phyloP scores from a whole-genome alignment of 2,113 vertebrate species.

The Alexandromys fortis region DNA sequence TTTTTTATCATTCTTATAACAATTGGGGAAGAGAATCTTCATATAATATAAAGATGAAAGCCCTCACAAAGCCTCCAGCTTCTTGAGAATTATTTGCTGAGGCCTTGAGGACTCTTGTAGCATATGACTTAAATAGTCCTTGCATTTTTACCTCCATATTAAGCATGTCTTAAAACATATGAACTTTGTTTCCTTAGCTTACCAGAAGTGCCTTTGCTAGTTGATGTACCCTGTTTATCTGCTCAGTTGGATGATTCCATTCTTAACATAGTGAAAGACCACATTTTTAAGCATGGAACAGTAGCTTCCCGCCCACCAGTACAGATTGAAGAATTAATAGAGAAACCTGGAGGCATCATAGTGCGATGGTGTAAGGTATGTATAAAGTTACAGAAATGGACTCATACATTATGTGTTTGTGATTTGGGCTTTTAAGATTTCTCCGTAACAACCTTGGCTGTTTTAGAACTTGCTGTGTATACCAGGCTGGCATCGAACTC shows the following conservation, averaged over 20 bases:
- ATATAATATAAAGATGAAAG: background rate
- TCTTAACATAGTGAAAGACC: slow-evolving; percentile 90
- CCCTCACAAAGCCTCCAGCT: background rate
- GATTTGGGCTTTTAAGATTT: background rate
- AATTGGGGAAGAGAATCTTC: slow-evolving; percentile 38
- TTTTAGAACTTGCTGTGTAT: no score
- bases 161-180: slow-evolving; percentile 11
- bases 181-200: slow-evolving; percentile 87
- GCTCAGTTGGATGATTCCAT: slow-evolving; percentile 97
- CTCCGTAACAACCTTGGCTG: no score
- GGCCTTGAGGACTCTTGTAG: background rate
- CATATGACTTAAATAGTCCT: background rate
- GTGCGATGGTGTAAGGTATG: slow-evolving; percentile 98
- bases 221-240: slow-evolving; percentile 96
- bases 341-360: slow-evolving; percentile 95
- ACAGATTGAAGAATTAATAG: slow-evolving; percentile 95
- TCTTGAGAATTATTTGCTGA: background rate
- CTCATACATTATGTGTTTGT: background rate
- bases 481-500: no score
- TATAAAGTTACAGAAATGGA: background rate
- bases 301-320: slow-evolving; percentile 96
- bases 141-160: slow-evolving; percentile 17
- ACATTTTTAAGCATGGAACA: slow-evolving; percentile 91
- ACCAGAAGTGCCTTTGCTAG: slow-evolving; percentile 96
- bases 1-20: slow-evolving; percentile 45